Percentiles rank a stretch among this genome's conserved stretches.
Evolutionary conservation across 1,140 invertebrate species (phyloP).

Genomic region (Lineus longissimus): DNA sequence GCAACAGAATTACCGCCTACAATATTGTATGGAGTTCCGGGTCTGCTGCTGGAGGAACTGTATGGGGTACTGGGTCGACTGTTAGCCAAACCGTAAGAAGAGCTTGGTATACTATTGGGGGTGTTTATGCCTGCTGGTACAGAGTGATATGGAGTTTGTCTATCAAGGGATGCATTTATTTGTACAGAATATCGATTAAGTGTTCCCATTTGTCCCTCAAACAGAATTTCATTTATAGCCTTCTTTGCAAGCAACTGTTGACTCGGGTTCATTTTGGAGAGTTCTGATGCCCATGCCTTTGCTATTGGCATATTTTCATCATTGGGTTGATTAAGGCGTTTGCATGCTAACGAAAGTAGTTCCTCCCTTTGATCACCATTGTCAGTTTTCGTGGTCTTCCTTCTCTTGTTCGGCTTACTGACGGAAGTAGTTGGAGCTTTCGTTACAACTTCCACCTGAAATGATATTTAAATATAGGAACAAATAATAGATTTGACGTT

Average conservation of each 20-base stretch:
- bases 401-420: too few relatives aligned
- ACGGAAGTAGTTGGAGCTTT: too few relatives aligned
- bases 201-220: conserved; percentile 6
- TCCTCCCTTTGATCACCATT: not conserved
- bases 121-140: not conserved
- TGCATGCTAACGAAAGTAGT: not conserved
- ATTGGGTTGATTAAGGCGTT: conserved; percentile 1
- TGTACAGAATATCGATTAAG: not conserved
- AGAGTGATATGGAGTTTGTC: not conserved
- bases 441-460: too few relatives aligned
- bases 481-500: too few relatives aligned
- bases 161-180: conserved; percentile 4
- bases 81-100: not conserved
- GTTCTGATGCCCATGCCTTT: conserved; percentile 5
- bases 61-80: not conserved
- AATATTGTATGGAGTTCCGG: not conserved
- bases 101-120: not conserved
- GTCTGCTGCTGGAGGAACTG: not conserved
- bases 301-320: conserved; percentile 1
- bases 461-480: too few relatives aligned
- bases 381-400: too few relatives aligned
- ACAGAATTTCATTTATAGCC: conserved; percentile 4
- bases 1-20: too few relatives aligned
- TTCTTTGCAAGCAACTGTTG: not conserved
- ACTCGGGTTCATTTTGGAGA: not conserved